These are phyloP conservation scores for Nephotettix cincticeps DNA, from an alignment of 1,140 invertebrate species.

Conservation along the genomic window DNA sequence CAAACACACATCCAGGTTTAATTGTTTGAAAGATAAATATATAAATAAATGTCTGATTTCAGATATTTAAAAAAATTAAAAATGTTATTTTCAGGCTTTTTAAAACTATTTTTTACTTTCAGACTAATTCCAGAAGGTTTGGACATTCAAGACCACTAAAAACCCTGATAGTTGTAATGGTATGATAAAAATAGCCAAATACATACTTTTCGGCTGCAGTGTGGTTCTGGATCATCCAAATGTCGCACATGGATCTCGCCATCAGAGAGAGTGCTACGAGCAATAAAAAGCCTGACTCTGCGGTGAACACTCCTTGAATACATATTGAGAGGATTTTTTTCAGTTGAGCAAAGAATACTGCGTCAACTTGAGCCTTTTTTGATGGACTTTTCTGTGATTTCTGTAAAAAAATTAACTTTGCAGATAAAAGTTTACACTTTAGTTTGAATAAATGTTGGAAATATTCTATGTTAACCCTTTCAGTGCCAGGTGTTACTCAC, in stretches of 20 bases:
- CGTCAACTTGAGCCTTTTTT: slow-evolving; percentile 87
- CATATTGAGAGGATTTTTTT: slow-evolving; percentile 76
- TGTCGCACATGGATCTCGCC: slow-evolving; percentile 88
- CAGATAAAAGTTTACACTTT: neutral
- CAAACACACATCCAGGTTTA: no score
- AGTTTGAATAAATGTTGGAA: neutral
- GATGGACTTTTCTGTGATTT: slow-evolving; percentile 46
- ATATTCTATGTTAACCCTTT: neutral
- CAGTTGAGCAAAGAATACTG: slow-evolving; percentile 78
- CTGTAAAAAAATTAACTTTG: slow-evolving; percentile 29
- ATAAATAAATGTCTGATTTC: no score
- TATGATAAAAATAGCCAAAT: no score
- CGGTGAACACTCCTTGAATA: slow-evolving; percentile 72
- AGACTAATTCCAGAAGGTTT: no score
- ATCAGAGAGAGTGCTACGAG: slow-evolving; percentile 82
- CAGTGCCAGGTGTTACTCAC: no score
- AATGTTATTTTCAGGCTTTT: no score
- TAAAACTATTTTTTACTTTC: no score
- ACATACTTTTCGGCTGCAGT: slow-evolving; percentile 90
- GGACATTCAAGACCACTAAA: no score
- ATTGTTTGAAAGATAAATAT: no score
- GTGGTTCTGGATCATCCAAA: slow-evolving; percentile 95
- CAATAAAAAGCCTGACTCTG: slow-evolving; percentile 75
- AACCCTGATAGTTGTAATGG: no score
- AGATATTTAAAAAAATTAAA: no score